Percentiles rank a stretch among this genome's conserved stretches.
Evolutionary conservation across 2,888 invertebrate species (phyloP).

Genomic region (Phragmatobia fuliginosa): DNA sequence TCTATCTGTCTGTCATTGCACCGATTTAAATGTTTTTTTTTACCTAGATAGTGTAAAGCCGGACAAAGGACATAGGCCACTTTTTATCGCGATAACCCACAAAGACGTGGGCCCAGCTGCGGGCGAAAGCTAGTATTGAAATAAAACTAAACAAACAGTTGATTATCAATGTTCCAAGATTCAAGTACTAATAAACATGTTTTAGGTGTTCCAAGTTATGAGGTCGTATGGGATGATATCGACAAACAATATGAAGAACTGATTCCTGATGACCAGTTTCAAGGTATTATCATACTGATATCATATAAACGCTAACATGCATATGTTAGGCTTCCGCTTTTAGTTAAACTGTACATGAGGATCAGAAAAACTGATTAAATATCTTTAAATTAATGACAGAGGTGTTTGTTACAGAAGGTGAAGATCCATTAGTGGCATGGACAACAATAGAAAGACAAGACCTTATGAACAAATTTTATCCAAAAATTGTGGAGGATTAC

Average conservation of each 20-base stretch:
- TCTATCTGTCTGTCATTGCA: too few relatives aligned
- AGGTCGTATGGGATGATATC: slow-evolving; percentile 90
- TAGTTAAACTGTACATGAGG: neutral
- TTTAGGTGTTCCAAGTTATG: slow-evolving; percentile 89
- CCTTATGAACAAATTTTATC: slow-evolving; percentile 88
- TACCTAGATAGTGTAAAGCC: too few relatives aligned
- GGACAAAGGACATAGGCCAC: too few relatives aligned
- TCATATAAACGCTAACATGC: neutral
- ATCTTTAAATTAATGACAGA: neutral
- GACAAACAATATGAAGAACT: slow-evolving; percentile 85
- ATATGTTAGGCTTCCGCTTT: neutral
- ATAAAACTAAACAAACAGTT: too few relatives aligned
- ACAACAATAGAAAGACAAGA: slow-evolving; percentile 90
- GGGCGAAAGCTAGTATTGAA: too few relatives aligned
- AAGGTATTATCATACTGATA: slow-evolving; percentile 59
- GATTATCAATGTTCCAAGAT: neutral
- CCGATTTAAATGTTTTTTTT: too few relatives aligned
- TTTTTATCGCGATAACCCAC: too few relatives aligned
- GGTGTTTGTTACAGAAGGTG: slow-evolving; percentile 61
- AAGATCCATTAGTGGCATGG: slow-evolving; percentile 85
- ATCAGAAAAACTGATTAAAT: too few relatives aligned
- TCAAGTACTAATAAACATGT: slow-evolving; percentile 17
- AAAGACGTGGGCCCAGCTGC: too few relatives aligned
- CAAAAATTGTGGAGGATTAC: slow-evolving; percentile 87
- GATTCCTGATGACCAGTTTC: slow-evolving; percentile 87